A percentile compares a stretch with the other conserved stretches of the same genome.
Evolutionary conservation across 2,888 invertebrate species (phyloP).

Genomic region (Bembecia ichneumoniformis): DNA sequence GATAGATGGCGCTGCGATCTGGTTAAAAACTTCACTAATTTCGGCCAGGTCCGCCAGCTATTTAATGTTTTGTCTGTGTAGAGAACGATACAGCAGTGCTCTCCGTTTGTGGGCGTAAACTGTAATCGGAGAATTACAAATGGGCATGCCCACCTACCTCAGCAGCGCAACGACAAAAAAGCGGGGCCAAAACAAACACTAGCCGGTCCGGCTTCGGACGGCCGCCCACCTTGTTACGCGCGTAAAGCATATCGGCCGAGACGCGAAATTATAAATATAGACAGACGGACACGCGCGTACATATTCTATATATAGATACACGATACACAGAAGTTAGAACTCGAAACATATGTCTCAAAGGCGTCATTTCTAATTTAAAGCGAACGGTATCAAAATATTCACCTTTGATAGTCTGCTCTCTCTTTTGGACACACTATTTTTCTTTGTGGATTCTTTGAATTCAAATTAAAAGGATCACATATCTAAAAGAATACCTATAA

Average conservation of each 20-base stretch:
- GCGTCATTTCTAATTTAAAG: background rate
- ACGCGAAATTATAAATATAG: slow-evolving; percentile 21
- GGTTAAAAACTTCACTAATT: too few relatives aligned
- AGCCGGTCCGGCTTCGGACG: slow-evolving; percentile 5
- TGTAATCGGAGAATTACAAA: slow-evolving; percentile 17
- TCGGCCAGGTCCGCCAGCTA: too few relatives aligned
- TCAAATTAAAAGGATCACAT: too few relatives aligned
- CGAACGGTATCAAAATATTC: background rate
- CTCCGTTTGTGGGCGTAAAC: slow-evolving; percentile 8
- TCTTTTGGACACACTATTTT: too few relatives aligned
- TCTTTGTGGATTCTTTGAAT: too few relatives aligned
- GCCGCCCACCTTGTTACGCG: slow-evolving; percentile 33
- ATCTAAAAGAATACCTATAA: too few relatives aligned
- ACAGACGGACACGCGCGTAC: slow-evolving; percentile 3
- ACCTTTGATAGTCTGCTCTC: too few relatives aligned
- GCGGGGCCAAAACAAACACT: slow-evolving; percentile 15
- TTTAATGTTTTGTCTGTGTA: too few relatives aligned
- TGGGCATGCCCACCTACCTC: slow-evolving; percentile 15
- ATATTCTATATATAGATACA: background rate
- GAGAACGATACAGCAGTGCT: background rate
- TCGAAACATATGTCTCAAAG: background rate
- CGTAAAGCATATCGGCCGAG: slow-evolving; percentile 19
- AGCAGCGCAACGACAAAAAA: slow-evolving; percentile 16
- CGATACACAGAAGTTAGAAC: background rate
- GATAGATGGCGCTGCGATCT: too few relatives aligned